A percentile compares a stretch with the other conserved stretches of the same genome.
Evolutionary conservation across 2,113 vertebrate genomes (phyloP).

Genomic region (Oceanodroma tethys): DNA sequence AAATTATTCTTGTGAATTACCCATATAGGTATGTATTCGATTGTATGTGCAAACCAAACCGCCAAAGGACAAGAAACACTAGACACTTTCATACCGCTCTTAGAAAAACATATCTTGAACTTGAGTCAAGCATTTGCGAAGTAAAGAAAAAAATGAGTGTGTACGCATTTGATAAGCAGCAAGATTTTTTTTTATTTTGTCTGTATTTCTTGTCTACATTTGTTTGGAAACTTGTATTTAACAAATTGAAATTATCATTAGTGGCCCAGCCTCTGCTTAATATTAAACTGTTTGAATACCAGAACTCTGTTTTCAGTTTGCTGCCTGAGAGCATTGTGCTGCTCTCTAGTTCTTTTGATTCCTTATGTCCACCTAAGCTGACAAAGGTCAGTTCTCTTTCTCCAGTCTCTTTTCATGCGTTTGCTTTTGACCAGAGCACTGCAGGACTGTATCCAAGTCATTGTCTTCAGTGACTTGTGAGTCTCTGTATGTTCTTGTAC

Average conservation of each 20-base stretch:
- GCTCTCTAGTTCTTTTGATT: not conserved
- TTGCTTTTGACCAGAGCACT: not conserved
- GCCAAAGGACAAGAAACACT: accelerated
- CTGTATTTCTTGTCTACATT: not conserved
- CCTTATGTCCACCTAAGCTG: not conserved
- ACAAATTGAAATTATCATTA: not conserved
- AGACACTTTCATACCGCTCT: not conserved
- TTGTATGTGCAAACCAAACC: not conserved
- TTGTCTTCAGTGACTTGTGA: not conserved
- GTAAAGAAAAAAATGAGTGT: not conserved
- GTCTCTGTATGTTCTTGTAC: not conserved
- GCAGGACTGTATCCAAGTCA: not conserved
- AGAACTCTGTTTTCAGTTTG: not conserved
- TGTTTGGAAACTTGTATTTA: not conserved
- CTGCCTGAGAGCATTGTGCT: not conserved
- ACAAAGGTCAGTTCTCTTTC: not conserved
- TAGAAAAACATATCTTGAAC: not conserved
- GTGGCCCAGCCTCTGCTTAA: not conserved
- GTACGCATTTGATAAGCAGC: not conserved
- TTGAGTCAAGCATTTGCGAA: not conserved
- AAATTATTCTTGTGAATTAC: not conserved
- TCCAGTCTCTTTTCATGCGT: not conserved
- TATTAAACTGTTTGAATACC: not conserved
- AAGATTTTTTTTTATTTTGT: not conserved
- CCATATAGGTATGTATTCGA: accelerated